phyloP scores from a whole-genome alignment of 2,888 invertebrate species.

The Andrena praecox region DNA sequence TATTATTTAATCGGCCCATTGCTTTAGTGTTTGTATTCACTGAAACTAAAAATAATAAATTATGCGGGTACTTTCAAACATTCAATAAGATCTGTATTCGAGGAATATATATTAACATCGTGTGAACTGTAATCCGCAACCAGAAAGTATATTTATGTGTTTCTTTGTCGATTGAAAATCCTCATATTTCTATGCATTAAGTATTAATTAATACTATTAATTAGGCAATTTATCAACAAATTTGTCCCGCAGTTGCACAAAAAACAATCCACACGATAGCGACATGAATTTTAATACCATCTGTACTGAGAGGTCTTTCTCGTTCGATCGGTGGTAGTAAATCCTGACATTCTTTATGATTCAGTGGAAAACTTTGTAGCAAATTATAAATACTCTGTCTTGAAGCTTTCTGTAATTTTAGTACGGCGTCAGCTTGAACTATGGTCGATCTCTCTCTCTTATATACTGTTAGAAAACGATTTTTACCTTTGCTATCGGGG shows the following conservation, averaged over 20 bases:
- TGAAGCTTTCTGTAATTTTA: constrained; percentile 88
- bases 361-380: constrained; percentile 89
- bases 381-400: constrained; percentile 88
- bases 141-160: too few relatives aligned
- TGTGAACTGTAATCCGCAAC: too few relatives aligned
- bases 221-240: too few relatives aligned
- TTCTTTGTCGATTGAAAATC: too few relatives aligned
- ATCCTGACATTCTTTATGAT: constrained; percentile 90
- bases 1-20: constrained; percentile 89
- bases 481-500: constrained; percentile 87
- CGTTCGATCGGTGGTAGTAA: constrained; percentile 89
- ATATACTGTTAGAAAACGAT: constrained; percentile 89
- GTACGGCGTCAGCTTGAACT: constrained; percentile 88
- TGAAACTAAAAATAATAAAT: constrained; percentile 62
- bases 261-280: too few relatives aligned
- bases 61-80: neutral
- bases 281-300: constrained; percentile 68
- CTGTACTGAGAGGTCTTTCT: constrained; percentile 86
- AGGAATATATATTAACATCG: neutral
- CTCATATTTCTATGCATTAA: too few relatives aligned
- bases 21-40: constrained; percentile 85
- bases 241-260: too few relatives aligned
- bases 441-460: constrained; percentile 90
- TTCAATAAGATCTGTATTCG: neutral
- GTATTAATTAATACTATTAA: too few relatives aligned